Conservation (phyloP, 2,797 vertebrate species). For the Catharus ustulatus region DNA sequence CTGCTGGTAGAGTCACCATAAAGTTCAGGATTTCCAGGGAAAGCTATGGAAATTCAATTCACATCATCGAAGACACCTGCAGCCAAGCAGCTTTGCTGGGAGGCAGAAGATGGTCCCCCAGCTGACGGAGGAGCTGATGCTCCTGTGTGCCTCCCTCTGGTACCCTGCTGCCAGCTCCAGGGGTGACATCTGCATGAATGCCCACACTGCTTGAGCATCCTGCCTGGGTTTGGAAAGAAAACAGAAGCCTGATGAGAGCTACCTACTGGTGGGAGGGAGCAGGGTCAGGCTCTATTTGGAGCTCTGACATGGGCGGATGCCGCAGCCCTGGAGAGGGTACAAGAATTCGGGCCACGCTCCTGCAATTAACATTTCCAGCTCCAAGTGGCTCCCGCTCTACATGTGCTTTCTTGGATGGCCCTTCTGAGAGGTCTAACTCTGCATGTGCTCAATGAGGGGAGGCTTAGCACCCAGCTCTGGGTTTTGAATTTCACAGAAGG, state of each 20-base stretch:
- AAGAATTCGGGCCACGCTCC: constrained; percentile 46
- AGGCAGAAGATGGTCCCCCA: background rate
- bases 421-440: constrained; percentile 51
- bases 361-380: constrained; percentile 62
- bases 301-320: constrained; percentile 13
- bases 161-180: background rate
- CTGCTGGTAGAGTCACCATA: background rate
- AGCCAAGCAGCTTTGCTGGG: background rate
- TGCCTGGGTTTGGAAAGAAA: constrained; percentile 39
- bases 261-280: background rate
- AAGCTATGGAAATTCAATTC: background rate
- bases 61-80: background rate
- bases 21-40: background rate
- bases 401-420: constrained; percentile 48
- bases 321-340: constrained; percentile 5
- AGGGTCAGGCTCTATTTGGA: constrained; percentile 44
- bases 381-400: background rate
- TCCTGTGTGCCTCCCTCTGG: background rate
- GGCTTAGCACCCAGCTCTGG: constrained; percentile 29
- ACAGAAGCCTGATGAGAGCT: background rate
- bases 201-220: background rate
- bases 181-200: background rate
- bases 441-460: background rate
- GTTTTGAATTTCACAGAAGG: constrained; percentile 62
- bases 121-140: background rate